phyloP scores from a whole-genome alignment of 2,888 invertebrate genomes.

The Caenorhabditis becei region DNA sequence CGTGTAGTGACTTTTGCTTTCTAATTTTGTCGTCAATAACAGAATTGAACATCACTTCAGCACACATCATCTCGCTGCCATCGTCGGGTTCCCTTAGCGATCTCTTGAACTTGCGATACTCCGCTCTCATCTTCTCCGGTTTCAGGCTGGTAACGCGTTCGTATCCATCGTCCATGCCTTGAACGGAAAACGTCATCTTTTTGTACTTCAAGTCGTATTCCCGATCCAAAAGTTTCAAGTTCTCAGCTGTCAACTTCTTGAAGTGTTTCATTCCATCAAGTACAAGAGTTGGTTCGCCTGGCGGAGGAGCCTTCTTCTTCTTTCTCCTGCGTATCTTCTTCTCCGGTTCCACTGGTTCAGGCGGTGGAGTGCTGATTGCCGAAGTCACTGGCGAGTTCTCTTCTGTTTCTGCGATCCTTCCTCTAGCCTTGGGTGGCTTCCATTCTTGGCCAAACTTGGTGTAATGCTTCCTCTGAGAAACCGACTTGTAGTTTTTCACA shows the following conservation, averaged over 20 bases:
- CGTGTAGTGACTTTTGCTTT: no score
- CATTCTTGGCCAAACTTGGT: slow-evolving; percentile 26
- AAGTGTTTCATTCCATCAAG: slow-evolving; percentile 31
- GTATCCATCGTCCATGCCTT: background rate
- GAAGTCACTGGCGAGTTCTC: background rate
- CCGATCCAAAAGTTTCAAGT: slow-evolving; percentile 24
- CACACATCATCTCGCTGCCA: background rate
- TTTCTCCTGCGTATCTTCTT: background rate
- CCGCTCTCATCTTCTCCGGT: background rate
- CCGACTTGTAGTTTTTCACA: slow-evolving; percentile 27
- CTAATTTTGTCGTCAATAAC: background rate
- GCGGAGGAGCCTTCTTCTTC: background rate
- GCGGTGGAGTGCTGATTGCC: background rate
- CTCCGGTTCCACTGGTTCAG: background rate
- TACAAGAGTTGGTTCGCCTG: slow-evolving; percentile 20
- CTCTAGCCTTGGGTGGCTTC: slow-evolving; percentile 20
- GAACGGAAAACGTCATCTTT: background rate
- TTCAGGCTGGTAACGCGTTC: background rate
- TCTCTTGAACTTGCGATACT: background rate
- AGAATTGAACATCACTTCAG: background rate
- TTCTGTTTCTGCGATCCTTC: background rate
- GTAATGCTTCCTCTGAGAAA: slow-evolving; percentile 36
- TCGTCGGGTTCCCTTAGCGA: no score
- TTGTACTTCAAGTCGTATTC: slow-evolving; percentile 12
- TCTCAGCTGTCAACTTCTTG: slow-evolving; percentile 17